Conservation (phyloP, 2,888 invertebrate species). For the Tenodera sinensis region DNA sequence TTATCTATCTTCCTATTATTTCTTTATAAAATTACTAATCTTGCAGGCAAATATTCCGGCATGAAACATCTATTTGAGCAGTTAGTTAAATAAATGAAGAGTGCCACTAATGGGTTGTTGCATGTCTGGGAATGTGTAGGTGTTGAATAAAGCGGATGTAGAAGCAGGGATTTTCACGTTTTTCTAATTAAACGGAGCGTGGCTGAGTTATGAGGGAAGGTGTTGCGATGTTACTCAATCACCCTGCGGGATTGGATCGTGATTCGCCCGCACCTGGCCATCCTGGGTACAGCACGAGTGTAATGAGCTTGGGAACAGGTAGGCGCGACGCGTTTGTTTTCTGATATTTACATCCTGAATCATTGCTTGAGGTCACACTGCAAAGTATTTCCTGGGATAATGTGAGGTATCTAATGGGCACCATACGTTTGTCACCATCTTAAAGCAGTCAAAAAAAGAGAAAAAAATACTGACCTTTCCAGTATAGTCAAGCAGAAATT, state of each 20-base stretch:
- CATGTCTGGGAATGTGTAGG: neutral
- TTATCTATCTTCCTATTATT: too few species aligned
- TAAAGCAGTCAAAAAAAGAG: too few species aligned
- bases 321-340: neutral
- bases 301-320: neutral
- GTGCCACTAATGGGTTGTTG: neutral
- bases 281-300: neutral
- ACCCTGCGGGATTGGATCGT: neutral
- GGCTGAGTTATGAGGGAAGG: neutral
- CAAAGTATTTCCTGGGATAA: too few species aligned
- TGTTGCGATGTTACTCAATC: constrained; percentile 4
- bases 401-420: neutral
- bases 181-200: neutral
- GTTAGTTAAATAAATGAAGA: neutral
- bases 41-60: too few species aligned
- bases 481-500: too few species aligned
- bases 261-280: neutral
- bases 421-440: neutral
- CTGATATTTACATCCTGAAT: neutral
- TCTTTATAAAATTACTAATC: too few species aligned
- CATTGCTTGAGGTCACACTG: neutral
- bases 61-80: too few species aligned
- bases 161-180: neutral
- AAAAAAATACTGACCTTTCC: too few species aligned
- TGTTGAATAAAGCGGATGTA: neutral